A percentile compares a stretch with the other conserved stretches of the same genome.
Conservation (phyloP, 2,113 vertebrate genomes). For the Elgaria multicarinata region DNA sequence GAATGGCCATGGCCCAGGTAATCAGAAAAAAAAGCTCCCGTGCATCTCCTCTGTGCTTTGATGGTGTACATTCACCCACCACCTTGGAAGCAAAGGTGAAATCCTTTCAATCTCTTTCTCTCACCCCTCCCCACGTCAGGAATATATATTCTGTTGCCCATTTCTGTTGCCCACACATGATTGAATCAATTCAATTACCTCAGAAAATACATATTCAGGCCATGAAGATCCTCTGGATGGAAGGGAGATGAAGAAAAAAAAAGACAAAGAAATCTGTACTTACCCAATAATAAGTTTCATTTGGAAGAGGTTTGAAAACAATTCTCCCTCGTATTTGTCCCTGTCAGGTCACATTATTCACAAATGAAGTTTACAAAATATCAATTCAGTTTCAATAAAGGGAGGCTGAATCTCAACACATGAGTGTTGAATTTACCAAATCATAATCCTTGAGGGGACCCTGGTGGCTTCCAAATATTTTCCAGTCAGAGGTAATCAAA, state of each 20-base stretch:
- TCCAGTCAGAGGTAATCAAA: slow-evolving; percentile 97
- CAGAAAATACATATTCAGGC: slow-evolving; percentile 93
- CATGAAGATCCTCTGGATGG: slow-evolving; percentile 81
- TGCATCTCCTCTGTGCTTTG: slow-evolving; percentile 80
- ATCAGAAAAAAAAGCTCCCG: slow-evolving; percentile 91
- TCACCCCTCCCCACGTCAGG: slow-evolving; percentile 70
- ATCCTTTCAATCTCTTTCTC: slow-evolving; percentile 86
- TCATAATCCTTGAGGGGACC: slow-evolving; percentile 90
- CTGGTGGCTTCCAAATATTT: slow-evolving; percentile 90
- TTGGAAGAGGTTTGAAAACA: slow-evolving; percentile 97
- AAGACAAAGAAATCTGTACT: slow-evolving; percentile 95
- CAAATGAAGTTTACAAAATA: slow-evolving; percentile 99
- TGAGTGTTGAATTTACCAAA: slow-evolving; percentile 83
- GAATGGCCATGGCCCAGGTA: slow-evolving; percentile 86
- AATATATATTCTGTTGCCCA: slow-evolving; percentile 89
- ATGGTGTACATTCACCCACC: slow-evolving; percentile 75
- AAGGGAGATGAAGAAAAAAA: slow-evolving; percentile 74
- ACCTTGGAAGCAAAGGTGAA: slow-evolving; percentile 67
- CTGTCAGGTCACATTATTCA: slow-evolving; percentile 99
- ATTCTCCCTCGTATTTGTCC: slow-evolving; percentile 98
- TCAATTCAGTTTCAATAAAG: slow-evolving; percentile 99
- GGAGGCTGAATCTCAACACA: slow-evolving; percentile 82
- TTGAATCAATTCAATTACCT: slow-evolving; percentile 98
- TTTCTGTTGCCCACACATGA: slow-evolving; percentile 91
- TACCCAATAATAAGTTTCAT: slow-evolving; percentile 99